Evolutionary conservation across 2,888 invertebrate genomes (phyloP).

Genomic region (Ichneumon xanthorius): DNA sequence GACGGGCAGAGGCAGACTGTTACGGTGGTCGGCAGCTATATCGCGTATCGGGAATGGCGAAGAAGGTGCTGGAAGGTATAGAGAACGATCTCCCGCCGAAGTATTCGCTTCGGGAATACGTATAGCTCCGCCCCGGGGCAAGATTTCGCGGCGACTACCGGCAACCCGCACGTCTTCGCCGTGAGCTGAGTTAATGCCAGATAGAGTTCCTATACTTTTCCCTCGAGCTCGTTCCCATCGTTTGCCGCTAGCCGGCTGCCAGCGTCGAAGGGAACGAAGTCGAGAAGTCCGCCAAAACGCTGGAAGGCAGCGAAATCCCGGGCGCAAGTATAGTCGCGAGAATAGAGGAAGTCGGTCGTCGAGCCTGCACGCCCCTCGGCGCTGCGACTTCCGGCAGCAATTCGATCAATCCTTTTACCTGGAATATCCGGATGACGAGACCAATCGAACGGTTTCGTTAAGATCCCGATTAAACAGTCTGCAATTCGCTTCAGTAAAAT

Average conservation of each 20-base stretch:
- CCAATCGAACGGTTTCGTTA: background rate
- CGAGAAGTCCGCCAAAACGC: constrained; percentile 45
- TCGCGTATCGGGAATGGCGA: background rate
- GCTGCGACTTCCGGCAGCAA: constrained; percentile 49
- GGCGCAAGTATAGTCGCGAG: constrained; percentile 17
- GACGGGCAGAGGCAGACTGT: constrained; percentile 25
- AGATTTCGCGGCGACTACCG: constrained; percentile 56
- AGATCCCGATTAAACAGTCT: background rate
- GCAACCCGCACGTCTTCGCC: constrained; percentile 38
- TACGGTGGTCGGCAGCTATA: constrained; percentile 1
- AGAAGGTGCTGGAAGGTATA: constrained; percentile 41
- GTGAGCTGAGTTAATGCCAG: constrained; percentile 61
- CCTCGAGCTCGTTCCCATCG: constrained; percentile 45
- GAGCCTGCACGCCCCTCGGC: constrained; percentile 44
- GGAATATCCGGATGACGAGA: background rate
- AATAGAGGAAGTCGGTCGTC: constrained; percentile 45
- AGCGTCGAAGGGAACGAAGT: constrained; percentile 39
- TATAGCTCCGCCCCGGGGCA: constrained; percentile 52
- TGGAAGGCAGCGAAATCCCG: constrained; percentile 37
- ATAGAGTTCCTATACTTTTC: constrained; percentile 37
- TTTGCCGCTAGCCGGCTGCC: constrained; percentile 21
- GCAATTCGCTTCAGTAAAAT: no score
- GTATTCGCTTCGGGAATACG: constrained; percentile 48
- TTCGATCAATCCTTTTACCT: constrained; percentile 30
- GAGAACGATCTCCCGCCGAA: constrained; percentile 21